Percentiles rank a stretch among this genome's conserved stretches.
phyloP scores from a whole-genome alignment of 64 coral and sea anemone species.

The Montipora cactus region DNA sequence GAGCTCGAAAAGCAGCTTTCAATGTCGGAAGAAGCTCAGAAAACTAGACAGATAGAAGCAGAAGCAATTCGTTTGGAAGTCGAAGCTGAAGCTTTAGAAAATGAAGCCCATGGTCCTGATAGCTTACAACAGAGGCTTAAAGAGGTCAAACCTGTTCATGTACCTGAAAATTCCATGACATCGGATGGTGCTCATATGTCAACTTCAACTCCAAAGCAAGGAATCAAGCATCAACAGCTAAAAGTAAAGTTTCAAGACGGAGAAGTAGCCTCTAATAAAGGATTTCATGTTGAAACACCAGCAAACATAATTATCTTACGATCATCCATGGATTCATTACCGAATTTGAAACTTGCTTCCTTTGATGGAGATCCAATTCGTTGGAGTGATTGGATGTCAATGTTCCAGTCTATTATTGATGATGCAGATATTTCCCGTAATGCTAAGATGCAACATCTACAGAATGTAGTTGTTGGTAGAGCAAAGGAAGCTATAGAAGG shows the following conservation, averaged over 20 bases:
- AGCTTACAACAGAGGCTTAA: not conserved
- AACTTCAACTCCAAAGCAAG: not conserved
- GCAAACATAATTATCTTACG: no score
- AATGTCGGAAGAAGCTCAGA: constrained; percentile 11
- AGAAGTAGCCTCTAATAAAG: not conserved
- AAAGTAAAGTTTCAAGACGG: not conserved
- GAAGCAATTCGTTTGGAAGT: constrained; percentile 14
- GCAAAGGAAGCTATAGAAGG: no score
- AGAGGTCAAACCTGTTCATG: no score
- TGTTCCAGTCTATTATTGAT: constrained; percentile 27
- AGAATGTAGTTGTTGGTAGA: no score
- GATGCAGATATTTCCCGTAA: not conserved
- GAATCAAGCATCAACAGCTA: no score
- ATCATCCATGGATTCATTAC: not conserved
- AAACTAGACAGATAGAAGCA: constrained; percentile 19
- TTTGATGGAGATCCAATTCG: constrained; percentile 30
- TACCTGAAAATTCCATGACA: not conserved
- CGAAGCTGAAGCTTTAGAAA: not conserved
- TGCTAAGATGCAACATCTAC: no score
- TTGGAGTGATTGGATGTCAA: constrained; percentile 44
- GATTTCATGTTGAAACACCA: not conserved
- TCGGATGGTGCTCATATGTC: not conserved
- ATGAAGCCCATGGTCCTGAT: not conserved
- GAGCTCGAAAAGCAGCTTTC: constrained; percentile 1
- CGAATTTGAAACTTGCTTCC: constrained; percentile 6